Conservation (phyloP, 1,140 invertebrate species). For the Bombus waltoni region DNA sequence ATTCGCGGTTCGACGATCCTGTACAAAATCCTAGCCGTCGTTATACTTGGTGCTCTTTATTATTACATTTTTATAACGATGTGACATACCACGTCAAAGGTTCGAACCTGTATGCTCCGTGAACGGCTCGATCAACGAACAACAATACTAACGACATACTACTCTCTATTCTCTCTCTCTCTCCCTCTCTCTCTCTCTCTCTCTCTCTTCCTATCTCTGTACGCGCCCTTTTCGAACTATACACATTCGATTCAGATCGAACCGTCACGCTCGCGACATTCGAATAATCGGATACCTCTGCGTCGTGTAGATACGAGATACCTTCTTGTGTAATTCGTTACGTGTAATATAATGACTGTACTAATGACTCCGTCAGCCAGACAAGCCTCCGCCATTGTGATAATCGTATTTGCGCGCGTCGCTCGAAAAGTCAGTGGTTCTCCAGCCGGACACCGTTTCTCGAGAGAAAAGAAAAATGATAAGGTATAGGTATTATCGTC, state of each 20-base stretch:
- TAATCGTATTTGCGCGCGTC: background rate
- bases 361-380: constrained; percentile 29
- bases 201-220: background rate
- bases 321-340: constrained; percentile 19
- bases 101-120: constrained; percentile 51
- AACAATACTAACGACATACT: constrained; percentile 62
- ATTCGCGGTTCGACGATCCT: constrained; percentile 76
- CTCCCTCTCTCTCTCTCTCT: background rate
- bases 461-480: background rate
- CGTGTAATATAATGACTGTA: constrained; percentile 29
- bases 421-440: background rate
- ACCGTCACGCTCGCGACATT: constrained; percentile 30
- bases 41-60: constrained; percentile 75
- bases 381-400: constrained; percentile 4
- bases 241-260: constrained; percentile 58
- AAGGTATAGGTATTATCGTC: background rate
- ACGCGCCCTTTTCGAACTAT: constrained; percentile 44
- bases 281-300: constrained; percentile 57
- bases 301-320: background rate
- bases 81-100: constrained; percentile 69
- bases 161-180: background rate
- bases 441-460: background rate
- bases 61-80: constrained; percentile 72
- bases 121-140: constrained; percentile 54
- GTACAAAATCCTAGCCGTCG: constrained; percentile 78